A percentile compares a stretch with the other conserved stretches of the same genome.
phyloP scores from a whole-genome alignment of 2,888 invertebrate genomes.

The Rhabditophanes sp. region DNA sequence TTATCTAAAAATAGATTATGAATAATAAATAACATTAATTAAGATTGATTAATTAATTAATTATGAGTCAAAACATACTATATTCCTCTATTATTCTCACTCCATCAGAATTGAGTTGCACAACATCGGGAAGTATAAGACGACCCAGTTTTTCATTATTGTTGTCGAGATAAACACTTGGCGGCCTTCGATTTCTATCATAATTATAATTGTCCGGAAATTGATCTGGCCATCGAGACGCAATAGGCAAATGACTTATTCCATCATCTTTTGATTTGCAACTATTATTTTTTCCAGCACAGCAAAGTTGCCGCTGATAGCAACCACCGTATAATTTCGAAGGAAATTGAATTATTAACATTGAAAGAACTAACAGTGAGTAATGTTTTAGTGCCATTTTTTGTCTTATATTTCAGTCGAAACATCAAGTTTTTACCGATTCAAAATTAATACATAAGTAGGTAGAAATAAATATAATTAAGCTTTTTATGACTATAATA shows the following conservation, averaged over 20 bases:
- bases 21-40: too few relatives aligned
- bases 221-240: constrained; percentile 1
- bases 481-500: too few relatives aligned
- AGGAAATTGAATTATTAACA: too few relatives aligned
- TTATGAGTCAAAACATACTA: constrained; percentile 2
- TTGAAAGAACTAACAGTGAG: too few relatives aligned
- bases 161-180: constrained; percentile 3
- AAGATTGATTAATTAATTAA: neutral
- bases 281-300: constrained; percentile 22
- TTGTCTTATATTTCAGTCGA: too few relatives aligned
- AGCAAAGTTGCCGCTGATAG: constrained; percentile 21
- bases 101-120: constrained; percentile 13
- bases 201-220: constrained; percentile 5
- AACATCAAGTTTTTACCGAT: too few relatives aligned
- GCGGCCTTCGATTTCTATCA: constrained; percentile 14
- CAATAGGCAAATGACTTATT: constrained; percentile 9
- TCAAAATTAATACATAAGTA: too few relatives aligned
- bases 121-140: constrained; percentile 23
- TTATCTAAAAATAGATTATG: too few relatives aligned
- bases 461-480: too few relatives aligned
- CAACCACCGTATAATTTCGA: too few relatives aligned
- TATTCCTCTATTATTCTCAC: constrained; percentile 7
- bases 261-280: constrained; percentile 21
- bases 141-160: constrained; percentile 19
- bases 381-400: too few relatives aligned